Evolutionary conservation across 2,888 invertebrate species (phyloP).

Genomic region (Patella pellucida): DNA sequence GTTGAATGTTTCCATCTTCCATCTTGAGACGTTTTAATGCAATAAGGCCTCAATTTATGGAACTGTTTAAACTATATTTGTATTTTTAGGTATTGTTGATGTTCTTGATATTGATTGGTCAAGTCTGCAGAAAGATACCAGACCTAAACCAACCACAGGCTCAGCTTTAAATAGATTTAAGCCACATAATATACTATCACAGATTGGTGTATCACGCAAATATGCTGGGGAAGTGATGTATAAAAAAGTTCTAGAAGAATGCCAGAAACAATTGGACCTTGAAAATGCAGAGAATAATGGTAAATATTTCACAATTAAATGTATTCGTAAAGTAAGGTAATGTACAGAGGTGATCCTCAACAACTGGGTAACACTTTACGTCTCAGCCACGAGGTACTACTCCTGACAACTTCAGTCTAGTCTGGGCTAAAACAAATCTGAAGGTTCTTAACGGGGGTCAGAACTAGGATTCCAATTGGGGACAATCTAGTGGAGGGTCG

Average conservation of each 20-base stretch:
- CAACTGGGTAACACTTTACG: too few relatives aligned
- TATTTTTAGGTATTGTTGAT: constrained; percentile 80
- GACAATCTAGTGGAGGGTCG: too few relatives aligned
- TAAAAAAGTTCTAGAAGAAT: constrained; percentile 65
- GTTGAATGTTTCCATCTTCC: too few relatives aligned
- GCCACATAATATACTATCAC: constrained; percentile 83
- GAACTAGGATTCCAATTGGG: too few relatives aligned
- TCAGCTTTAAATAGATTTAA: constrained; percentile 85
- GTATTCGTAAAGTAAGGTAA: constrained; percentile 10
- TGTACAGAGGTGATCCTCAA: background rate
- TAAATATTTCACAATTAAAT: background rate
- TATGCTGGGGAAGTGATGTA: constrained; percentile 81
- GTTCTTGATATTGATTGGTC: constrained; percentile 97
- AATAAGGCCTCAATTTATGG: too few relatives aligned
- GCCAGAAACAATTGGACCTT: constrained; percentile 56
- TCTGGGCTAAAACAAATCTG: too few relatives aligned
- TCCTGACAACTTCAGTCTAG: too few relatives aligned
- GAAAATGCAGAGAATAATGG: constrained; percentile 30
- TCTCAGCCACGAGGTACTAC: too few relatives aligned
- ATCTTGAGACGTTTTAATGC: too few relatives aligned
- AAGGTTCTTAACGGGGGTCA: too few relatives aligned
- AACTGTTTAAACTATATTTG: background rate
- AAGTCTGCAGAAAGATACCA: constrained; percentile 76
- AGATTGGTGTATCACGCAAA: constrained; percentile 84
- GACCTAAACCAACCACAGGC: constrained; percentile 67